Evolutionary conservation across 2,888 invertebrate genomes (phyloP).

Genomic region (Leucophora obtusa): DNA sequence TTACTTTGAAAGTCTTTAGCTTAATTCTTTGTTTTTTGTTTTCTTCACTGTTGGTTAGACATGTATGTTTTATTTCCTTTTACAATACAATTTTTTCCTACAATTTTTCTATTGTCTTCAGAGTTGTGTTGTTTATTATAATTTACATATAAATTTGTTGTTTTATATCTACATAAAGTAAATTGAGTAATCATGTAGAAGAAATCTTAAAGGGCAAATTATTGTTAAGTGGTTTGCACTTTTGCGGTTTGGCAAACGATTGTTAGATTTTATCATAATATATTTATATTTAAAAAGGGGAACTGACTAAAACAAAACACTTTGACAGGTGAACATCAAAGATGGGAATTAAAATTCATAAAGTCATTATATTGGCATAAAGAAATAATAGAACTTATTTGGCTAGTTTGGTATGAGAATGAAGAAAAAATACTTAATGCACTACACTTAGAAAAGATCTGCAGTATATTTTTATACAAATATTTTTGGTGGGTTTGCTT

Average conservation of each 20-base stretch:
- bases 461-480: too few relatives aligned
- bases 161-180: constrained; percentile 16
- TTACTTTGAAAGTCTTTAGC: not conserved
- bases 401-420: not conserved
- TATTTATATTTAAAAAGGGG: constrained; percentile 31
- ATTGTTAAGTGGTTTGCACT: constrained; percentile 57
- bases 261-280: constrained; percentile 50
- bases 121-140: constrained; percentile 39
- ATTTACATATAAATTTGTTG: constrained; percentile 42
- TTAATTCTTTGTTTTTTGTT: too few relatives aligned
- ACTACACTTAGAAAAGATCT: too few relatives aligned
- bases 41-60: not conserved
- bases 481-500: too few relatives aligned
- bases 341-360: not conserved
- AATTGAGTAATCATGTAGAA: constrained; percentile 58
- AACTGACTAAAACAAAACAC: too few relatives aligned
- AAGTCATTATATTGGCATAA: not conserved
- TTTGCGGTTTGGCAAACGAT: constrained; percentile 57
- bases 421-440: not conserved
- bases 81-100: not conserved
- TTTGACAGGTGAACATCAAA: not conserved
- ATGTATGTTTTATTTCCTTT: constrained; percentile 3
- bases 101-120: not conserved
- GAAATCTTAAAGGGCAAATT: constrained; percentile 57
- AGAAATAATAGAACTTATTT: not conserved